Percentiles rank a stretch among this genome's conserved stretches.
Conservation (phyloP, 1,140 invertebrate genomes). For the Trachelipus rathkii region DNA sequence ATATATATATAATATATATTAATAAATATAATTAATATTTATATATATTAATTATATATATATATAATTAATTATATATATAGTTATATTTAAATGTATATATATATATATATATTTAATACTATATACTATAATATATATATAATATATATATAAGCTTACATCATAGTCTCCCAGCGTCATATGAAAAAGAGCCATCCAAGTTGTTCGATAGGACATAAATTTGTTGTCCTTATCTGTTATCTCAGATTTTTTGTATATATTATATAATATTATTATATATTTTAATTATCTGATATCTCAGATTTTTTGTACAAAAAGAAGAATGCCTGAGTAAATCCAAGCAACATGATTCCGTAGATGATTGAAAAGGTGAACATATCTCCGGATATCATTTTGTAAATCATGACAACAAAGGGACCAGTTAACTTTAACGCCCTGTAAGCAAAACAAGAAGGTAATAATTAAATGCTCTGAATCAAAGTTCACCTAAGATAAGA, state of each 20-base stretch:
- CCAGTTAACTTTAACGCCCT: constrained; percentile 89
- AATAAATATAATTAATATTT: too few species aligned
- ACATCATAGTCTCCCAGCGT: constrained; percentile 97
- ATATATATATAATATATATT: too few species aligned
- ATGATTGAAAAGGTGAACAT: constrained; percentile 97
- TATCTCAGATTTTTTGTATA: constrained; percentile 70
- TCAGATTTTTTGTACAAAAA: constrained; percentile 76
- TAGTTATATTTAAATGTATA: too few species aligned
- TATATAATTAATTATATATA: too few species aligned
- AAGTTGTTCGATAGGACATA: constrained; percentile 80
- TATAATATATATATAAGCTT: too few species aligned
- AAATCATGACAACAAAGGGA: constrained; percentile 97
- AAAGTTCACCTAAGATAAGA: too few species aligned
- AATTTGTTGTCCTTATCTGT: constrained; percentile 73
- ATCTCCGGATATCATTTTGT: constrained; percentile 95
- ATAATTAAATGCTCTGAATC: too few species aligned
- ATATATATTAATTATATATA: too few species aligned
- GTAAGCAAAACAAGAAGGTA: constrained; percentile 27
- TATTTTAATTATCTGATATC: too few species aligned
- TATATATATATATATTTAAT: too few species aligned
- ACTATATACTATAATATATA: too few species aligned
- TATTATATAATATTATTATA: too few species aligned
- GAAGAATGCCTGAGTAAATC: constrained; percentile 94
- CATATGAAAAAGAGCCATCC: constrained; percentile 97
- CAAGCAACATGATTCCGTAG: constrained; percentile 86